Conservation (phyloP, 2,113 vertebrate species). For the Otolemur garnettii region DNA sequence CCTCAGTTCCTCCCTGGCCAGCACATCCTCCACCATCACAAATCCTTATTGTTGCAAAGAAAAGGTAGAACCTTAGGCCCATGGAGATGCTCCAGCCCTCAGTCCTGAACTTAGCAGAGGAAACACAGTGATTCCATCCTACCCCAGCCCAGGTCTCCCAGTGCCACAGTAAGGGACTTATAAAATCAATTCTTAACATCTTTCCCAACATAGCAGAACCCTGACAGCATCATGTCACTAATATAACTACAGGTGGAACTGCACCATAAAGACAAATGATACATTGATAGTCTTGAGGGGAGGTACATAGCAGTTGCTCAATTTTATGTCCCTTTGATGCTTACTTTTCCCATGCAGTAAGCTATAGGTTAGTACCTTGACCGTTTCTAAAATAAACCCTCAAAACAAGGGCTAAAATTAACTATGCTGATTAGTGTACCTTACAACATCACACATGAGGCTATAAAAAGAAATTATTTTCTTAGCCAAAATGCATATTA, state of each 20-base stretch:
- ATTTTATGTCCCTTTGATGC: background rate
- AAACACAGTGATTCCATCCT: background rate
- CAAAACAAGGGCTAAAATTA: constrained; percentile 74
- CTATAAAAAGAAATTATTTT: constrained; percentile 74
- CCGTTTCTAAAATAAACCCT: constrained; percentile 78
- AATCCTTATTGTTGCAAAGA: background rate
- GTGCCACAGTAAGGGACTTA: background rate
- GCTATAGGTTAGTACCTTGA: constrained; percentile 49
- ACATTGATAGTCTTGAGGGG: background rate
- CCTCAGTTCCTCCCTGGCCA: background rate
- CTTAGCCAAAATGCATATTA: constrained; percentile 81
- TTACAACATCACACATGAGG: constrained; percentile 63
- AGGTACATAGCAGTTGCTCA: background rate
- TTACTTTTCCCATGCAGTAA: constrained; percentile 30
- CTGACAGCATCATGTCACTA: background rate
- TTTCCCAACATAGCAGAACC: background rate
- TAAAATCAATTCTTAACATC: background rate
- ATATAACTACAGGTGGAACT: background rate
- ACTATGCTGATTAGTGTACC: constrained; percentile 68
- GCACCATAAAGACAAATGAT: background rate
- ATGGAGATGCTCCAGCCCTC: background rate
- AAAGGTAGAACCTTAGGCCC: background rate
- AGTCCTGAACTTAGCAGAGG: background rate
- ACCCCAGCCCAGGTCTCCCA: background rate
- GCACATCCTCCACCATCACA: background rate